These are phyloP conservation scores for Carterocephalus palaemon DNA, from an alignment of 2,888 invertebrate genomes.

Conservation along the genomic window DNA sequence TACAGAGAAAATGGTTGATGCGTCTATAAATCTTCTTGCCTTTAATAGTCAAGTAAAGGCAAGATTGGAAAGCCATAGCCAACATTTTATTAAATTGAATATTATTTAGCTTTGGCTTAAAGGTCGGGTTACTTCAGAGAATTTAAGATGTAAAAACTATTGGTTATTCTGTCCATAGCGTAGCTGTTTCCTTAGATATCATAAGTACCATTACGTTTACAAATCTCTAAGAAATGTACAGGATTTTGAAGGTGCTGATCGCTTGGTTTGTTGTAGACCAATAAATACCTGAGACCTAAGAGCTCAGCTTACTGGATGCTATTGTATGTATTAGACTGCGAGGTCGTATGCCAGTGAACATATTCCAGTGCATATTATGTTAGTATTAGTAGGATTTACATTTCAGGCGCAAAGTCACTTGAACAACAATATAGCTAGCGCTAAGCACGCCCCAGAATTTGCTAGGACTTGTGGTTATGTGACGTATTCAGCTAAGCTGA, in stretches of 20 bases:
- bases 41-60: conserved; percentile 62
- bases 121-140: too few relatives aligned
- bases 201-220: too few relatives aligned
- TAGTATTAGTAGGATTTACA: background rate
- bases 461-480: conserved; percentile 1
- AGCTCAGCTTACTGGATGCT: too few relatives aligned
- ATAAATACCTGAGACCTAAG: too few relatives aligned
- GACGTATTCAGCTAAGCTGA: background rate
- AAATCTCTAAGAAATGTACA: too few relatives aligned
- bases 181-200: too few relatives aligned
- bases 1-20: conserved; percentile 45
- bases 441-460: background rate
- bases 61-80: conserved; percentile 45
- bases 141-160: too few relatives aligned
- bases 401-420: background rate
- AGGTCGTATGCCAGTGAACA: background rate
- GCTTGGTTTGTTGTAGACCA: too few relatives aligned
- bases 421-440: background rate
- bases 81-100: conserved; percentile 1
- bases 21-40: conserved; percentile 64
- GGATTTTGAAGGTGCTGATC: too few relatives aligned
- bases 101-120: conserved; percentile 6
- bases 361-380: background rate
- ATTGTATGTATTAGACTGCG: too few relatives aligned
- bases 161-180: too few relatives aligned